Base-by-base conservation (phyloP, 1,140 invertebrate genomes). In the Bombus waltoni region DNA sequence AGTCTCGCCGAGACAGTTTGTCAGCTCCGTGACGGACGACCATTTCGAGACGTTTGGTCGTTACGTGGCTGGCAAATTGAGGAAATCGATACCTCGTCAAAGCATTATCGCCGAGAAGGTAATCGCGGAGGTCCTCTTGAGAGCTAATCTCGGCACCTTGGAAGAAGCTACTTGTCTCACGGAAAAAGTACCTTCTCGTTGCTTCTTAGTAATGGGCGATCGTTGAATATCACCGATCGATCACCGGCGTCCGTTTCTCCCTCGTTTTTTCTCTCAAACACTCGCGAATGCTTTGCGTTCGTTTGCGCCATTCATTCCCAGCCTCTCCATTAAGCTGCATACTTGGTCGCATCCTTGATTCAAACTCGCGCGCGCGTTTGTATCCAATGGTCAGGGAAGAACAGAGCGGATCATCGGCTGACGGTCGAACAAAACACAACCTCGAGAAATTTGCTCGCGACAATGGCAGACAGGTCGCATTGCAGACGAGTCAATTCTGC, bases 61-160 rank as follows among this genome's bases (percentile, higher is more conserved):
- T 22, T 89, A 89, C 77, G 88, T 89, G 8, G 87, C 83, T 1
- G 59, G 57, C 0, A 89, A 89, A 68, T 38, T 89, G 42, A 83
- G 80, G 8, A 75, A 87, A n/a, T 88, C 83, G 15, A 72, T 84
- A 68, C 66, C 71, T 1, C 84, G 85, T 5, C 88, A 89, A 38
- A 78, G 87, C 40, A 89, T 89, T 35, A 88, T 89, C 40, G 88
- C 88, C 18, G 88, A 89, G 68, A 89, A 89, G 44, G 71, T 89
- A 13, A 89, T 89, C 32, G 87, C 88, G 25, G 88, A 89, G 8
- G 87, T 89, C 1, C 83, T 89, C 2, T 66, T 86, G 59, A 83
- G 87, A 38, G 88, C 87, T 0, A 89, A 88, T 59, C 76, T 90
- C n/a, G 85, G 85, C 59, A 91, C 86, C 62, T 68, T 89, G 28